Base-by-base conservation (phyloP, 2,888 invertebrate species). In the Argyresthia albistria region DNA sequence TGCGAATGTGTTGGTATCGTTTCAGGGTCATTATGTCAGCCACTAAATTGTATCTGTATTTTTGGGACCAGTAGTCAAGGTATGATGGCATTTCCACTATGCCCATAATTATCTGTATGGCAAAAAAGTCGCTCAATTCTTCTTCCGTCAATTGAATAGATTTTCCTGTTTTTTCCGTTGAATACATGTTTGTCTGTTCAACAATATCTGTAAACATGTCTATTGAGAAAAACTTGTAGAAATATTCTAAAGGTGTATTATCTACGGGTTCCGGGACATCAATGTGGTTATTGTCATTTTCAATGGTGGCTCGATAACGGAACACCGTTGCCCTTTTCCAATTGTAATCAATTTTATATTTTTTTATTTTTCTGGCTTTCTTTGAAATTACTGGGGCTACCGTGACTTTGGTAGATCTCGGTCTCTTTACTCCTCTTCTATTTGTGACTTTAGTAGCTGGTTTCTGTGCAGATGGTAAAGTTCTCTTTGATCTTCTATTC, bases 1-100 rank as follows among this genome's bases (percentile, higher is more conserved):
- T 35, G 8, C 53, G 43, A n/a, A 53, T 53, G 8, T 49, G 53
- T 16, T 53, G 49, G 16, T 53, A 53, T 37, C 53, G n/a, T 37
- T 49, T 53, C 0, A 53, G 49, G 15, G 43, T 16, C 49, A 53
- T 53, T 8, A 43, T 10, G 12, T 53, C 53, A 8, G 53, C 53
- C 15, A 53, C 9, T 9, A n/a, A 10, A 12, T 12, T 15, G 14
- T 46, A 47, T 8, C 53, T 36, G 35, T 25, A 16, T n/a, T 16
- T 14, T 14, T 37, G 11, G 10, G 43, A 43, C 49, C 53, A 49
- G 37, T 53, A 49, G n/a, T 52, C 52, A 0, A 42, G 4, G 15
- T 53, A 53, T 12, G 49, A 43, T n/a, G 53, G 49, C 53, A 49
- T 53, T 1, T n/a, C n/a, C 7, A 49, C 53, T 8, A 53, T 37